These are phyloP conservation scores for Portevinia maculata DNA, from an alignment of 2,888 invertebrate species.

Conservation along the genomic window DNA sequence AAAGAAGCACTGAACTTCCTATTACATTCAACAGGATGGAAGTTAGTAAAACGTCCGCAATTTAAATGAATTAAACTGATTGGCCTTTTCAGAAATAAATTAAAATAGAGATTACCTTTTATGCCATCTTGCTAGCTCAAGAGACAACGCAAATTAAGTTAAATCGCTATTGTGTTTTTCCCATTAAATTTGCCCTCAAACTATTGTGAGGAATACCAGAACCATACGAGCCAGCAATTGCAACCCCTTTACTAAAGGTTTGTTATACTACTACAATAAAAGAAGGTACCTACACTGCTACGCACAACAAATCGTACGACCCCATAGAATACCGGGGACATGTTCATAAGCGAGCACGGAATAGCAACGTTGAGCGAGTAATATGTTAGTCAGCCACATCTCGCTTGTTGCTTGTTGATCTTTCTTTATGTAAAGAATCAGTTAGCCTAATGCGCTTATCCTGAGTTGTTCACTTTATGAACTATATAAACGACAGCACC, in stretches of 20 bases:
- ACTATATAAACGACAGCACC: not conserved
- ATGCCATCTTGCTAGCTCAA: slow-evolving; percentile 32
- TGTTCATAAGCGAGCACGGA: slow-evolving; percentile 21
- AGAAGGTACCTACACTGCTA: no score
- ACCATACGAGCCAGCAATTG: not conserved
- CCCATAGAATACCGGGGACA: slow-evolving; percentile 4
- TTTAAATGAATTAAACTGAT: slow-evolving; percentile 69
- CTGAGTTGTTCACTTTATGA: slow-evolving; percentile 20
- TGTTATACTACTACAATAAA: no score
- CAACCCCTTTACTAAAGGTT: slow-evolving; percentile 37
- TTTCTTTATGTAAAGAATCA: slow-evolving; percentile 11
- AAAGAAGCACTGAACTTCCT: slow-evolving; percentile 58
- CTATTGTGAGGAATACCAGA: slow-evolving; percentile 24
- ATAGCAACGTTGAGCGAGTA: slow-evolving; percentile 16
- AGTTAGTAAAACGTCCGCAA: slow-evolving; percentile 64
- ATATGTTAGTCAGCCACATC: not conserved
- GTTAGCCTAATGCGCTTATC: slow-evolving; percentile 22
- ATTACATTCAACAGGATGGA: slow-evolving; percentile 54
- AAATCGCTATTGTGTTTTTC: slow-evolving; percentile 64
- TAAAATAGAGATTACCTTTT: slow-evolving; percentile 68
- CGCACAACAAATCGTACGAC: no score
- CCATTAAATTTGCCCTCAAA: slow-evolving; percentile 54
- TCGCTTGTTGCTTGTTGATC: slow-evolving; percentile 20
- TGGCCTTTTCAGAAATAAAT: slow-evolving; percentile 70
- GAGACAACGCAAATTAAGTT: slow-evolving; percentile 68